Conservation (phyloP, 2,888 invertebrate genomes). For the Plebejus argus region DNA sequence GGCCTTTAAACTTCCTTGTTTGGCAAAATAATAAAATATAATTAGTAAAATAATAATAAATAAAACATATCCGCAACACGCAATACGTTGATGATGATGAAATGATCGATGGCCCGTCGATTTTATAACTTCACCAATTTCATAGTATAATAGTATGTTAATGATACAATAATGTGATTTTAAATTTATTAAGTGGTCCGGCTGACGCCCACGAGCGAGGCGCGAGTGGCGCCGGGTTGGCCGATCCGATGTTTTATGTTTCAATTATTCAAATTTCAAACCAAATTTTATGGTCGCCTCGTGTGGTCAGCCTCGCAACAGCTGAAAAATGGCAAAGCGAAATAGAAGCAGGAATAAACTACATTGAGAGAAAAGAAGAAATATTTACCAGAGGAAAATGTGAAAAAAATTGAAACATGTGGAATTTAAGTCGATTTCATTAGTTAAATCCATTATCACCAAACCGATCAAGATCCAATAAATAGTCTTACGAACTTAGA, state of each 20-base stretch:
- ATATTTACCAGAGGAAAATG: neutral
- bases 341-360: neutral
- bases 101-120: conserved; percentile 7
- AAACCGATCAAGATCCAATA: too few species aligned
- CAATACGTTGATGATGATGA: conserved; percentile 2
- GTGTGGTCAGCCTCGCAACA: neutral
- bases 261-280: conserved; percentile 28
- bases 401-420: neutral
- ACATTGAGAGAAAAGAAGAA: too few species aligned
- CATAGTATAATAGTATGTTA: conserved; percentile 28
- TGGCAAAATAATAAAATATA: neutral
- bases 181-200: conserved; percentile 23
- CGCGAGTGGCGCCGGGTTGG: conserved; percentile 21
- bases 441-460: too few species aligned
- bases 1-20: neutral
- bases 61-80: neutral
- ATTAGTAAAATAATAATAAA: too few species aligned
- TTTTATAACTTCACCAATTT: conserved; percentile 22
- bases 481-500: too few species aligned
- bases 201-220: neutral
- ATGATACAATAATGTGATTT: conserved; percentile 27
- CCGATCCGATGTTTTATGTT: conserved; percentile 24
- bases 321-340: neutral
- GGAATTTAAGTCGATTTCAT: too few species aligned
- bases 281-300: conserved; percentile 12